Evolutionary conservation across 2,888 invertebrate genomes (phyloP), one percentile per base, ranked within the genome.

Genomic region (Aporophyla nigra): DNA sequence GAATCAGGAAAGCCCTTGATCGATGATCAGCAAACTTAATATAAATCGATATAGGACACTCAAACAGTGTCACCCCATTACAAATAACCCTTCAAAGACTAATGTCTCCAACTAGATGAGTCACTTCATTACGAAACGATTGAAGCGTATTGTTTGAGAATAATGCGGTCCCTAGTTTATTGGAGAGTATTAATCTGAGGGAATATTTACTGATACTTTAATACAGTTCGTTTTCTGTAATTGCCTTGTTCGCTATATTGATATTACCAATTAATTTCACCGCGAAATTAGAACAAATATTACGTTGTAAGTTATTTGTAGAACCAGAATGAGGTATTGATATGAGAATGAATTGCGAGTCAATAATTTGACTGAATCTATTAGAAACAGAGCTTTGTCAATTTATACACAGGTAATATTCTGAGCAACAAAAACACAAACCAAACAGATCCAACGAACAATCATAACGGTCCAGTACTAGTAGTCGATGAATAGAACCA

Each of bases 191-290:
- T 88, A 71, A 87, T 85, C 83, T 63, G 4, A 65, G 14, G 24
- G 43, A 65, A 79, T 81, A 86, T 86, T 86, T 72, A 66, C 71
- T 76, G 74, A 71, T 87, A 76, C 74, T 87, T 87, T 75, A 85
- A 77, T 80, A 86, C 63, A 83, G 77, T 78, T 80, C 62, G 24
- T 63, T 65, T 62, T 59, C 71, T n/a, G 53, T 86, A 76, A 78
- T 74, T 74, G 74, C 66, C 76, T 83, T 71, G 70, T 66, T 71
- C 58, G n/a, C 40, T 71, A 58, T 74, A 66, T 76, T 83, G 71
- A 71, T 80, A 74, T 68, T 68, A 67, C 43, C 58, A 79, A 82
- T 85, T 70, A 77, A 77, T 74, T 68, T 73, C 24, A 43, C 24
- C 51, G 27, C 16, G 16, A 33, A 33, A 12, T 67, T 56, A 33